Evolutionary conservation across 2,888 invertebrate genomes (phyloP), one percentile per base, ranked within the genome.

Genomic region (Idaea biselata): DNA sequence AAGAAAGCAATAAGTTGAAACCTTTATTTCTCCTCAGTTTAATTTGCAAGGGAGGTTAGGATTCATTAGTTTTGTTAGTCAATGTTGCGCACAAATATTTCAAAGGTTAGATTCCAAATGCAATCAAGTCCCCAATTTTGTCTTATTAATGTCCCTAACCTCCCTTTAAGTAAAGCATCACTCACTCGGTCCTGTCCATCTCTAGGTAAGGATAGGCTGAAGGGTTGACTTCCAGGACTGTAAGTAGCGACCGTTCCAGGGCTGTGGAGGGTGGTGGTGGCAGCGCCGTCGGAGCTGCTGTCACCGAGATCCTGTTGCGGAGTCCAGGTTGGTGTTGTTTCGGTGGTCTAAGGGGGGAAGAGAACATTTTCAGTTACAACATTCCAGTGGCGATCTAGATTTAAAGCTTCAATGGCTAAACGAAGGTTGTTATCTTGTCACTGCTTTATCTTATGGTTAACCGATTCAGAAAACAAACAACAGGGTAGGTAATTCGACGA

Each of bases 261-360:
- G 16, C 62, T 70, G 11, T 61, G 66, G 8, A 75, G 64, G 0
- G 66, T 66, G 71, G 72, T 73, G 32, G 75, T 78, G 58, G 82
- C 78, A 16, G 84, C 84, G 44, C 93, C 85, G 59, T 94, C 94
- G 0, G 93, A 93, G 69, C 93, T 93, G 76, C 91, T 91, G 78
- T 95, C 95, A 4, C 95, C 96, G n/a, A 97, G 93, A 83, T 97
- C 97, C 81, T 97, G 97, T 76, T 97, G 96, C 0, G 97, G 97
- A 0, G 97, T 97, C 97, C 97, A 97, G 0, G 85, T 72, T 0
- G 81, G 80, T 0, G 74, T 70, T 0, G 79, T 18, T 18, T 56
- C 56, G 5, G 56, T 18, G 14, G 18, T 18, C 55, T 55, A n/a
- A 55, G 16, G 16, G 17, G n/a, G n/a, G n/a, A n/a, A 55, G 8